Evolutionary conservation across 2,797 vertebrate genomes (phyloP), one percentile per base, ranked within the genome.

Genomic region (Molossus molossus): DNA sequence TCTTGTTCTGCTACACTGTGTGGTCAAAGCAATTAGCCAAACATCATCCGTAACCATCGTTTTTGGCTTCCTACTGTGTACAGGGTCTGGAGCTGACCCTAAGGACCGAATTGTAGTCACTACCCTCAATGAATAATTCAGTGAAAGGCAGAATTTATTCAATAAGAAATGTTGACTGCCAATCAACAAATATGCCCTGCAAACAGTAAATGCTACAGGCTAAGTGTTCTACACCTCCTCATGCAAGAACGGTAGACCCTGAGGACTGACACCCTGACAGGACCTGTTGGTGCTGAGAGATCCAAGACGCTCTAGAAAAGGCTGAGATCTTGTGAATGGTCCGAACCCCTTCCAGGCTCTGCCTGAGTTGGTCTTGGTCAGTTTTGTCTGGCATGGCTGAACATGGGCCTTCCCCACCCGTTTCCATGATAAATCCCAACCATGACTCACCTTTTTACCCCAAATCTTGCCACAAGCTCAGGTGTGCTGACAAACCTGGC

Each of bases 21-120:
- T 21, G 2, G 13, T 40, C 87, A 89, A 91, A 93, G 79, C 45
- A 69, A 60, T 90, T 90, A 92, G 23, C 23, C 80, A 72, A 65
- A 40, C 27, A 80, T 25, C 62, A 57, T 48, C 9, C 20, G 64
- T 73, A 58, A 33, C 13, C 25, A 83, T n/a, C 15, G 45, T 60
- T 65, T 77, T 64, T 73, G 27, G 73, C 40, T 93, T 94, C 29
- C 10, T 86, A 83, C 69, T 62, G 2, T 65, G 7, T 37, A 45
- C 2, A 0, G 53, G 70, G 73, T 11, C n/a, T 82, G 70, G 58
- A 72, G 12, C 87, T 93, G 48, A 81, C 14, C 50, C 23, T 57
- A 62, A 20, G 4, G 45, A n/a, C 67, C 40, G 53, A 91, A 73
- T 62, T 53, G 57, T 40, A 89, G 45, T 55, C 9, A 37, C 29